phyloP scores from a whole-genome alignment of 2,113 vertebrate species.

The Tragelaphus strepsiceros region DNA sequence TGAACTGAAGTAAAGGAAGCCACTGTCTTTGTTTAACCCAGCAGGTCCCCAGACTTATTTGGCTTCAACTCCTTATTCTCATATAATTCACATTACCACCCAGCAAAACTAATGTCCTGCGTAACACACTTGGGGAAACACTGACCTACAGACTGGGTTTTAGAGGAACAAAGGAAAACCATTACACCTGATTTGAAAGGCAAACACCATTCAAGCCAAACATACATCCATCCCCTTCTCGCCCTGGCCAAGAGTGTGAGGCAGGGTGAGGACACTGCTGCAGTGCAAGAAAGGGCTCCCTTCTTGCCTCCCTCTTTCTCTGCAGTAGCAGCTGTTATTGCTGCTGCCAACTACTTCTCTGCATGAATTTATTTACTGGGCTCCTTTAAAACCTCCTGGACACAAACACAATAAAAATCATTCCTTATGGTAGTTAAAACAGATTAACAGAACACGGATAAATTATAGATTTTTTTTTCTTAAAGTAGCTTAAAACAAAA shows the following conservation, averaged over 20 bases:
- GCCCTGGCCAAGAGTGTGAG: not conserved
- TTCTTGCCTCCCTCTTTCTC: not conserved
- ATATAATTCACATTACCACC: not conserved
- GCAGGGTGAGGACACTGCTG: not conserved
- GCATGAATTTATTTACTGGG: constrained; percentile 40
- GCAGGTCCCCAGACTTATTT: not conserved
- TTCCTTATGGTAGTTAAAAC: not conserved
- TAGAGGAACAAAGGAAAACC: constrained; percentile 15
- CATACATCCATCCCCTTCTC: not conserved
- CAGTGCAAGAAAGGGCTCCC: not conserved
- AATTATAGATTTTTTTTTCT: constrained; percentile 10
- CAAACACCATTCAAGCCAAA: not conserved
- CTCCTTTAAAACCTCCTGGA: constrained; percentile 35
- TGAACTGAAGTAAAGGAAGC: not conserved
- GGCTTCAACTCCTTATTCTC: constrained; percentile 2
- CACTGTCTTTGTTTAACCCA: not conserved
- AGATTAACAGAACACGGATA: not conserved
- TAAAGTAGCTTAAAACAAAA: constrained; percentile 7
- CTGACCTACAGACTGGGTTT: not conserved
- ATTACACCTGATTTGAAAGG: not conserved
- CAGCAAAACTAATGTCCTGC: not conserved
- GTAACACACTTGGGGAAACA: not conserved
- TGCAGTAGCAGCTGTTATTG: not conserved
- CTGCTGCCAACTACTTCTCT: constrained; percentile 1
- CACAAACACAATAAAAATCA: constrained; percentile 32